Conservation (phyloP, 1,140 invertebrate species). For the Camponotus floridanus region DNA sequence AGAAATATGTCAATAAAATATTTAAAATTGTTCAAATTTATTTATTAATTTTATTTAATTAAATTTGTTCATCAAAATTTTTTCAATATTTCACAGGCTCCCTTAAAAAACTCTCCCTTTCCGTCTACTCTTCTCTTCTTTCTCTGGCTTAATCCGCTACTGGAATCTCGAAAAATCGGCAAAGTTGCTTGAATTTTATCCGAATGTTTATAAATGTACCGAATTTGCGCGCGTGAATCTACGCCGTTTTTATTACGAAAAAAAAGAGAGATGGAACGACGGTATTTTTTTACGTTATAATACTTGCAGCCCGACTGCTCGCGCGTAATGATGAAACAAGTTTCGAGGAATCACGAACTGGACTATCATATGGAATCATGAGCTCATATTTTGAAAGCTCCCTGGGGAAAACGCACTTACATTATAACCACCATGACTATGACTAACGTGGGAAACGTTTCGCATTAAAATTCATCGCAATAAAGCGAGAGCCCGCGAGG, state of each 20-base stretch:
- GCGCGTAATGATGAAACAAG: constrained; percentile 34
- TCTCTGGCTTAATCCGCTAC: constrained; percentile 21
- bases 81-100: background rate
- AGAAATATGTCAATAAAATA: background rate
- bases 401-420: constrained; percentile 16
- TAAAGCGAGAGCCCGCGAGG: constrained; percentile 5
- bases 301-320: background rate
- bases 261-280: background rate
- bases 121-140: background rate
- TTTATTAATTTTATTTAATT: background rate
- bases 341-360: constrained; percentile 1
- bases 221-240: no score
- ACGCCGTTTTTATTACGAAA: background rate
- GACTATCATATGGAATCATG: no score
- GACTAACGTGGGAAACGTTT: constrained; percentile 38
- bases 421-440: constrained; percentile 12
- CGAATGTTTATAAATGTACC: background rate
- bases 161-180: constrained; percentile 19
- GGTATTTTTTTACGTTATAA: background rate
- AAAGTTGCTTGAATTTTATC: constrained; percentile 2
- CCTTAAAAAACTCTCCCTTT: background rate
- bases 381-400: constrained; percentile 12
- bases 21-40: background rate
- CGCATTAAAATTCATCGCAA: constrained; percentile 42
- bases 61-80: no score